Percentiles rank a stretch among this genome's conserved stretches.
Evolutionary conservation across 2,888 invertebrate genomes (phyloP).

Genomic region (Gastrophysa polygoni): DNA sequence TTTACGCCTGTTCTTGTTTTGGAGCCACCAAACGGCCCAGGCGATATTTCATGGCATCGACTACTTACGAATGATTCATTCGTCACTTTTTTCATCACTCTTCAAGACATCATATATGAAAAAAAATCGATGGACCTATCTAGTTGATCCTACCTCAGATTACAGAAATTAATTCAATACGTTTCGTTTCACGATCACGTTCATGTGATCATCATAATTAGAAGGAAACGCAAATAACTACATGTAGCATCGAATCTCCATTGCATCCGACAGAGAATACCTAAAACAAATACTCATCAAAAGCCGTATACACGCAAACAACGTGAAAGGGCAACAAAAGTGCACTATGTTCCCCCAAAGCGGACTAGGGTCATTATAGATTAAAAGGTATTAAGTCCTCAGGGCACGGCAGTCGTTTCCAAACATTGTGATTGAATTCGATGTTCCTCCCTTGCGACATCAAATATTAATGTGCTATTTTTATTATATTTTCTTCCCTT

Average conservation of each 20-base stretch:
- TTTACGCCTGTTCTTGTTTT: constrained; percentile 11
- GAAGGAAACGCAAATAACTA: too few relatives aligned
- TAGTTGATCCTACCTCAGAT: too few relatives aligned
- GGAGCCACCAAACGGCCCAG: background rate
- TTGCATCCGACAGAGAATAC: background rate
- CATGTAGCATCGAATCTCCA: too few relatives aligned
- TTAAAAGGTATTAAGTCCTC: constrained; percentile 18
- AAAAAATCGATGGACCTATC: too few relatives aligned
- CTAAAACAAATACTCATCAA: constrained; percentile 24
- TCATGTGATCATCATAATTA: too few relatives aligned
- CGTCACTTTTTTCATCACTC: too few relatives aligned
- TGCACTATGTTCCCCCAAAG: constrained; percentile 8
- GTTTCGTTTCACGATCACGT: too few relatives aligned
- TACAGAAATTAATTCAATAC: too few relatives aligned
- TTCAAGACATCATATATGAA: too few relatives aligned
- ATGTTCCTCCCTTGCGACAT: background rate
- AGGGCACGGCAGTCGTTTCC: constrained; percentile 12
- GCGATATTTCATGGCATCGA: too few relatives aligned
- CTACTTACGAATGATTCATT: too few relatives aligned
- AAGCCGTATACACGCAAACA: constrained; percentile 27
- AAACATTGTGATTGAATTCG: constrained; percentile 23
- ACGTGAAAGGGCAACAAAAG: constrained; percentile 22
- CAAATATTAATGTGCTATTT: constrained; percentile 6
- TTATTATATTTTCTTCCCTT: background rate
- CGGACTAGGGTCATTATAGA: constrained; percentile 12